Conservation (phyloP, 2,113 vertebrate species). For the Macrotis lagotis region DNA sequence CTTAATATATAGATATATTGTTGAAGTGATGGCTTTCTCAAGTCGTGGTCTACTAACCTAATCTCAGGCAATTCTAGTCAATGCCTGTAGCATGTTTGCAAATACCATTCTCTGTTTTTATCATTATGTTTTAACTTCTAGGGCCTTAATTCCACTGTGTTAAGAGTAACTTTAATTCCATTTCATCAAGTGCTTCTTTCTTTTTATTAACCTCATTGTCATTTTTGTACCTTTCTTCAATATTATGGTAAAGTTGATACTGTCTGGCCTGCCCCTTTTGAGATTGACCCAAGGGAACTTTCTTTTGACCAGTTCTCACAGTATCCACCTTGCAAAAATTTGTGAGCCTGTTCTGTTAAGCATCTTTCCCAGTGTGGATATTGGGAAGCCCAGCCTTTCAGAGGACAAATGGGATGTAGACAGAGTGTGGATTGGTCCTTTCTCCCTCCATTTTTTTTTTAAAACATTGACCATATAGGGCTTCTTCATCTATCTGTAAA, state of each 20-base stretch:
- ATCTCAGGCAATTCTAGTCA: neutral
- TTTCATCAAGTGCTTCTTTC: neutral
- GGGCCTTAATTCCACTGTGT: neutral
- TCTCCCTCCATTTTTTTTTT: no score
- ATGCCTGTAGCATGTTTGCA: neutral
- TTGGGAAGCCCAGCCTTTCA: neutral
- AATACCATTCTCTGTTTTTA: neutral
- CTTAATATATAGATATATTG: neutral
- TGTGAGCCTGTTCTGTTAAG: neutral
- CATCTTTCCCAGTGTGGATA: neutral
- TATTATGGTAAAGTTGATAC: neutral
- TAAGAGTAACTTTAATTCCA: neutral
- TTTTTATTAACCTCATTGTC: neutral
- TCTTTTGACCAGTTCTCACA: neutral
- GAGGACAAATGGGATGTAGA: neutral
- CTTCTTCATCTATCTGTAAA: neutral
- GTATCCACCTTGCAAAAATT: neutral
- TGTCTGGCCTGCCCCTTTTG: neutral
- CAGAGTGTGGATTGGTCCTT: neutral
- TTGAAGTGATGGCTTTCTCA: neutral
- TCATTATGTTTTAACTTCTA: neutral
- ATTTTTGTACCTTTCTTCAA: neutral
- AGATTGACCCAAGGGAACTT: neutral
- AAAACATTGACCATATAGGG: neutral
- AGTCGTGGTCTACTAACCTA: neutral